phyloP scores from a whole-genome alignment of 2,888 invertebrate genomes.

The Salpingus planirostris region DNA sequence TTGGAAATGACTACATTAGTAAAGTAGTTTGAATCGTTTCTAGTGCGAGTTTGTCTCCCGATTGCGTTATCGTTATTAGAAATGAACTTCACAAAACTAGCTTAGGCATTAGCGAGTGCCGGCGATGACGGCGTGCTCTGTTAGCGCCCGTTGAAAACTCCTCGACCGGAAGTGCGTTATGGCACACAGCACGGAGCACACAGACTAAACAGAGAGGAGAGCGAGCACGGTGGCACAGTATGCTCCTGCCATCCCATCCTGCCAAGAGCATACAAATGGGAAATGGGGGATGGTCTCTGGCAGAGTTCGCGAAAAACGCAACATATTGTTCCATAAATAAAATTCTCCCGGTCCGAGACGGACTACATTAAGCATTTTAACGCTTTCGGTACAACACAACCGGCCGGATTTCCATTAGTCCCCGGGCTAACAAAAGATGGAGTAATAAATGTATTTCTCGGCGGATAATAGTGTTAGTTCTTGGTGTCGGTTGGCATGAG shows the following conservation, averaged over 20 bases:
- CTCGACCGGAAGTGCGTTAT: conserved; percentile 21
- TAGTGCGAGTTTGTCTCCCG: conserved; percentile 20
- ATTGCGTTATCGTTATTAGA: conserved; percentile 25
- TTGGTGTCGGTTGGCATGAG: conserved; percentile 10
- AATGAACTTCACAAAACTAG: conserved; percentile 20
- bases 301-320: conserved; percentile 19
- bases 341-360: conserved; percentile 14
- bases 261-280: conserved; percentile 21
- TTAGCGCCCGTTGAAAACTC: conserved; percentile 17
- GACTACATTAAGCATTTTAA: conserved; percentile 15
- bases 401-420: conserved; percentile 16
- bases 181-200: too few relatives aligned
- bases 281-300: conserved; percentile 14
- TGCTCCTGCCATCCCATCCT: conserved; percentile 16
- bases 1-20: conserved; percentile 21
- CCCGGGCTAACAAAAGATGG: conserved; percentile 14
- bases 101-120: conserved; percentile 20
- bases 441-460: conserved; percentile 12
- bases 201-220: too few relatives aligned
- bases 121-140: conserved; percentile 14
- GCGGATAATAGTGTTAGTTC: conserved; percentile 11
- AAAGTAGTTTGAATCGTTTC: conserved; percentile 22
- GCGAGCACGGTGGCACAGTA: too few relatives aligned
- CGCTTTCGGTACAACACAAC: conserved; percentile 4
- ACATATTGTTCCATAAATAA: conserved; percentile 24